Conservation (phyloP, 2,797 vertebrate species). For the Discoglossus pictus region DNA sequence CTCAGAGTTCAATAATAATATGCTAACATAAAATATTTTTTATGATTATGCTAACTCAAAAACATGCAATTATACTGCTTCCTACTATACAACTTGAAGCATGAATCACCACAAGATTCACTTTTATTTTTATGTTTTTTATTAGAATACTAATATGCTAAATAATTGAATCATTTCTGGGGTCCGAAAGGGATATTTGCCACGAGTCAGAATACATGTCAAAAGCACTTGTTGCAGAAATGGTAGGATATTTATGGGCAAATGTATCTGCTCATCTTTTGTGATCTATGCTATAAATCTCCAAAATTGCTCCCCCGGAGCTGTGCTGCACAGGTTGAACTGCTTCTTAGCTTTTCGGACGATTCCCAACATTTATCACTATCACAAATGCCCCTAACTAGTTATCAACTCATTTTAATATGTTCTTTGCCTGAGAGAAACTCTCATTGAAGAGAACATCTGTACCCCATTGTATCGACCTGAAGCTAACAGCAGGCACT, state of each 20-base stretch:
- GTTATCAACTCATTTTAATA: constrained; percentile 31
- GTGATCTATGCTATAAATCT: constrained; percentile 36
- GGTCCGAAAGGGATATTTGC: not conserved
- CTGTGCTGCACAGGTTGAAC: constrained; percentile 29
- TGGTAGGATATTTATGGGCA: constrained; percentile 27
- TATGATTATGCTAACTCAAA: too few species aligned
- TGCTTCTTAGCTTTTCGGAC: constrained; percentile 26
- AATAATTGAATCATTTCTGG: not conserved
- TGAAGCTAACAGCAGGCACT: not conserved
- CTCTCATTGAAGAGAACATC: not conserved
- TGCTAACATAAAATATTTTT: too few species aligned
- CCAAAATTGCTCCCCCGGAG: constrained; percentile 36
- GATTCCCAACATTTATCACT: constrained; percentile 32
- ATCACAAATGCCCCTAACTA: constrained; percentile 25
- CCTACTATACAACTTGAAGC: too few species aligned
- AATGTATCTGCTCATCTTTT: constrained; percentile 37
- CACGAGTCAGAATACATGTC: constrained; percentile 8
- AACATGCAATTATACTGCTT: too few species aligned
- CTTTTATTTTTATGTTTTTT: too few species aligned
- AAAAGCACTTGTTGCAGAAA: constrained; percentile 24
- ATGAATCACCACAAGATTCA: too few species aligned
- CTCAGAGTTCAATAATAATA: too few species aligned
- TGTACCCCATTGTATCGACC: not conserved
- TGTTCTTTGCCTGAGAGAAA: constrained; percentile 33
- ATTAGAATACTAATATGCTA: too few species aligned